Evolutionary conservation across 2,888 invertebrate genomes (phyloP).

Genomic region (Dynastes grantii): DNA sequence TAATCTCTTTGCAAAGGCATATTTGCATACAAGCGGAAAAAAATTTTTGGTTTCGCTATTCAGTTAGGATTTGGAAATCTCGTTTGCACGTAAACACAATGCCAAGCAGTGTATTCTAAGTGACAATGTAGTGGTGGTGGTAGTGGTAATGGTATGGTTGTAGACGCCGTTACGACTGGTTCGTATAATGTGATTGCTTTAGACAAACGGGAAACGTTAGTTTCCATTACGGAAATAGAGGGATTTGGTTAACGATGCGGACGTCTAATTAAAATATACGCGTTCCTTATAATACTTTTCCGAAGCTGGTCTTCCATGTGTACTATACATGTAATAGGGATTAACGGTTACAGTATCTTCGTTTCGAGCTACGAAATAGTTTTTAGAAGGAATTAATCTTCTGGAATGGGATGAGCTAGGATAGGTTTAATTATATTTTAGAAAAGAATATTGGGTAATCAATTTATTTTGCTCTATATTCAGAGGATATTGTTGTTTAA

Average conservation of each 20-base stretch:
- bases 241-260: constrained; percentile 20
- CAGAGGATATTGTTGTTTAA: no score
- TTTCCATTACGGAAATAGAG: constrained; percentile 30
- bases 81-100: not conserved
- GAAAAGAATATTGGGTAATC: no score
- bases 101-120: not conserved
- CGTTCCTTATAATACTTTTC: not conserved
- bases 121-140: no score
- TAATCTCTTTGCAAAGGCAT: not conserved
- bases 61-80: not conserved
- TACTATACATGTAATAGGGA: no score
- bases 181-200: constrained; percentile 3
- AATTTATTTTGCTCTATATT: not conserved
- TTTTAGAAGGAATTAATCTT: no score
- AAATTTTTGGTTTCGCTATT: no score
- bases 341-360: no score
- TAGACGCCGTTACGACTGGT: not conserved
- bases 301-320: not conserved
- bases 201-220: constrained; percentile 20
- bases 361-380: no score
- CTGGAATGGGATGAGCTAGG: no score
- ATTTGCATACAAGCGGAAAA: constrained; percentile 23
- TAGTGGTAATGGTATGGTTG: no score
- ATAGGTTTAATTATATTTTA: no score
- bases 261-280: constrained; percentile 20